Conservation (phyloP, 2,888 invertebrate genomes). For the Platynereis dumerilii region DNA sequence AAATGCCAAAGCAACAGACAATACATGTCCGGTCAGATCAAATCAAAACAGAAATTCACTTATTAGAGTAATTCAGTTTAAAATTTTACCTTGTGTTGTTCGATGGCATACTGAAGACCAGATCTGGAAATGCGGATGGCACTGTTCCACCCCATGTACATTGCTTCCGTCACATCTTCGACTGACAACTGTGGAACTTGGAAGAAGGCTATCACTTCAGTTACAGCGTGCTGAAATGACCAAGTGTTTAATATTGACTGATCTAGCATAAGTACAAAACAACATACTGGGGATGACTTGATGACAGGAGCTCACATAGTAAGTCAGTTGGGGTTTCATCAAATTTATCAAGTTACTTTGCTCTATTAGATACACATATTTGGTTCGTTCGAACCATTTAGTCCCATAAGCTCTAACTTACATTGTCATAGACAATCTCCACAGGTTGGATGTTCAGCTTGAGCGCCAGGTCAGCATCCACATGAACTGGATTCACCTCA, state of each 20-base stretch:
- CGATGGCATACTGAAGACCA: conserved; percentile 68
- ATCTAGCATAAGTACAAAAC: too few relatives aligned
- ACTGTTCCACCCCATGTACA: conserved; percentile 55
- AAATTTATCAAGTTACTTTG: too few relatives aligned
- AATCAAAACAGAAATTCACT: too few relatives aligned
- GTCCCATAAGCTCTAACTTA: too few relatives aligned
- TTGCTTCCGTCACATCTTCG: conserved; percentile 30
- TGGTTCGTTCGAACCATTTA: too few relatives aligned
- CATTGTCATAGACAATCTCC: conserved; percentile 80
- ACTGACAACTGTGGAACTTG: conserved; percentile 45
- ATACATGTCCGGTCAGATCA: too few relatives aligned
- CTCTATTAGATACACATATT: too few relatives aligned
- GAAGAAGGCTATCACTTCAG: conserved; percentile 76
- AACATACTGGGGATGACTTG: not conserved
- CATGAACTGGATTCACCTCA: conserved; percentile 74
- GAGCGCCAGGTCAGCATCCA: conserved; percentile 74
- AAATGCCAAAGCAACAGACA: too few relatives aligned
- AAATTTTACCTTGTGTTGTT: conserved; percentile 66
- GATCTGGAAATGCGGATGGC: conserved; percentile 63
- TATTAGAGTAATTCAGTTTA: too few relatives aligned
- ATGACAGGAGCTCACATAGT: not conserved
- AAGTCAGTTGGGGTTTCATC: not conserved
- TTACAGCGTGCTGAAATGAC: conserved; percentile 73
- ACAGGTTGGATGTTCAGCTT: conserved; percentile 75
- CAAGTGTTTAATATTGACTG: too few relatives aligned